Base-by-base conservation (phyloP, 2,888 invertebrate genomes). In the Spodoptera littoralis region DNA sequence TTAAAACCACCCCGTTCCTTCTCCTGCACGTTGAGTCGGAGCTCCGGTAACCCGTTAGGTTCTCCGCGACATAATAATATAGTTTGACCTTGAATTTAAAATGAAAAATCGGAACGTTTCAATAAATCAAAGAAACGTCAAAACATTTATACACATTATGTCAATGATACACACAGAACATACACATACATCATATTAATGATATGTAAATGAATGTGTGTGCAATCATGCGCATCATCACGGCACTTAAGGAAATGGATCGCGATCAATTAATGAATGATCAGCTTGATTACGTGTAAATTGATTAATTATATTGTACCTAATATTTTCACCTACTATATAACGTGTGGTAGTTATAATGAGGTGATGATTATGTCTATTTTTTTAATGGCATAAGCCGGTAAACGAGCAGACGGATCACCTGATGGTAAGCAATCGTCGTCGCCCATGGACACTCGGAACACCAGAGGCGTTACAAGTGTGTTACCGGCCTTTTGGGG, bases 211-310 rank as follows among this genome's bases (percentile, higher is more conserved):
- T 51, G 11, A 42, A 22, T 36, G 43, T 56, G 11, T 49, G 54
- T 65, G 51, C 41, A 65, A 65, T 52, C 53, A 52, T 27, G 73
- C 48, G 59, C 9, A 56, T 46, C 55, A 12, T 59, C 54, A 46
- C 51, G 58, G 45, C 13, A 22, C n/a, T 45, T n/a, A n/a, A 12
- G 73, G 66, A 72, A 72, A 72, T 56, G 46, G 73, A 59, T 55
- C 59, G 65, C 46, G 72, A n/a, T 45, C 13, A 27, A 42, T 58
- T 46, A 63, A 72, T 18, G 18, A 18, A 18, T 18, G 18, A 18
- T 59, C 24, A 47, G 22, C 27, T 22, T n/a, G 30, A 44, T 54
- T 18, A 46, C 43, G 57, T 49, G 54, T 64, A 30, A 54, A 2
- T 22, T 44, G 9, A 2, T 22, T 55, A 48, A 22, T 30, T 54